Evolutionary conservation across 2,888 invertebrate species (phyloP), one percentile per base, ranked within the genome.

Genomic region (Sylvicola fuscatus): DNA sequence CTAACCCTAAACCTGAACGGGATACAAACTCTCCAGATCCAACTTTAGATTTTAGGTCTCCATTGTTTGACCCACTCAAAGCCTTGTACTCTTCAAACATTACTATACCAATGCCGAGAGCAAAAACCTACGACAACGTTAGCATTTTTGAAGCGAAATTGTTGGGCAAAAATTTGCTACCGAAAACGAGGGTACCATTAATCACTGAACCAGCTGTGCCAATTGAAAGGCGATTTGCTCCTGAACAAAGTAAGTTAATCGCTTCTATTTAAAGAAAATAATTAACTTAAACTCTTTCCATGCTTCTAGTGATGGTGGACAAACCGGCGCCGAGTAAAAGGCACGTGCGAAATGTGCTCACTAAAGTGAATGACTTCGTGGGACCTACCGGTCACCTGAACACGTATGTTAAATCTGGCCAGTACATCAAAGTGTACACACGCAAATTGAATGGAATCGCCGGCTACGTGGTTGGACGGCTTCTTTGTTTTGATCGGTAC

Each of bases 401-500:
- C 4, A 8, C 4, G 21, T 21, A 21, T 8, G 8, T 21, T 8
- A 4, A 21, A 21, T 6, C 21, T 21, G 21, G 21, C 5, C 21
- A 21, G 21, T 21, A 21, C 21, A 21, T 21, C 21, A 21, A 21
- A 21, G 21, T 21, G 21, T 68, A 72, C 49, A 81, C 82, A 1
- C 68, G 92, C 36, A 71, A 71, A 44, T 72, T 70, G 15, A 63
- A 61, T 27, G 72, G 73, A 10, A 59, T 90, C 15, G 64, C 89
- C 37, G 89, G 92, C 3, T 69, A 68, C 40, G 69, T 84, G 40
- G 69, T 72, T 40, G 95, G 83, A 2, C 77, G 69, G 44, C 58
- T 93, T 16, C 68, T 75, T 13, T 83, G 83, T 3, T 95, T 86
- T 56, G 95, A 95, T 59, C 89, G 83, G 51, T 87, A 90, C 53